Conservation (phyloP, 2,113 vertebrate genomes). For the Leucoraja erinaceus region DNA sequence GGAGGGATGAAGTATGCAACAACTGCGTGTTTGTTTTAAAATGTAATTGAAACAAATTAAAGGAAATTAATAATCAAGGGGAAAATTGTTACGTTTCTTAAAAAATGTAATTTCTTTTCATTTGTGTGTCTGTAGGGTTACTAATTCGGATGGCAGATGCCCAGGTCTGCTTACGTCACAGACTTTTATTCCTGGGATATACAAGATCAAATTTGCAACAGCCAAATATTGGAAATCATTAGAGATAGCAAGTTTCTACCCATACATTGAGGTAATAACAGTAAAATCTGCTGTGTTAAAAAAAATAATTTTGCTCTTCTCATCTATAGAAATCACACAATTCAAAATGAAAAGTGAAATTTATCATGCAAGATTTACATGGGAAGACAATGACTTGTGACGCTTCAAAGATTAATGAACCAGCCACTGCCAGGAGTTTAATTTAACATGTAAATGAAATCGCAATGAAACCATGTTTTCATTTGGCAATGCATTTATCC, state of each 20-base stretch:
- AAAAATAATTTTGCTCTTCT: background rate
- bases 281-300: background rate
- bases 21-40: background rate
- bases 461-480: background rate
- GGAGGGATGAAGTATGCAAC: background rate
- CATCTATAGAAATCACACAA: background rate
- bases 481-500: background rate
- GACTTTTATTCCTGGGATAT: slow-evolving; percentile 63
- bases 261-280: slow-evolving; percentile 76
- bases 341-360: background rate
- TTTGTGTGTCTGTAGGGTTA: slow-evolving; percentile 54
- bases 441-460: background rate
- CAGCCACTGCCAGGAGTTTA: background rate
- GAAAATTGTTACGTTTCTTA: background rate
- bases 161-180: slow-evolving; percentile 56
- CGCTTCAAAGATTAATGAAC: background rate
- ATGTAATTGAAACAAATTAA: background rate
- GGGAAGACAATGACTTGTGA: background rate
- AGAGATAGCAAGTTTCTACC: slow-evolving; percentile 73
- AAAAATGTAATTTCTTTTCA: background rate
- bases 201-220: slow-evolving; percentile 79
- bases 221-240: slow-evolving; percentile 71
- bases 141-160: slow-evolving; percentile 70
- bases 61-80: background rate
- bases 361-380: background rate